Evolutionary conservation across 2,797 vertebrate genomes (phyloP).

Genomic region (Propithecus deckenii): DNA sequence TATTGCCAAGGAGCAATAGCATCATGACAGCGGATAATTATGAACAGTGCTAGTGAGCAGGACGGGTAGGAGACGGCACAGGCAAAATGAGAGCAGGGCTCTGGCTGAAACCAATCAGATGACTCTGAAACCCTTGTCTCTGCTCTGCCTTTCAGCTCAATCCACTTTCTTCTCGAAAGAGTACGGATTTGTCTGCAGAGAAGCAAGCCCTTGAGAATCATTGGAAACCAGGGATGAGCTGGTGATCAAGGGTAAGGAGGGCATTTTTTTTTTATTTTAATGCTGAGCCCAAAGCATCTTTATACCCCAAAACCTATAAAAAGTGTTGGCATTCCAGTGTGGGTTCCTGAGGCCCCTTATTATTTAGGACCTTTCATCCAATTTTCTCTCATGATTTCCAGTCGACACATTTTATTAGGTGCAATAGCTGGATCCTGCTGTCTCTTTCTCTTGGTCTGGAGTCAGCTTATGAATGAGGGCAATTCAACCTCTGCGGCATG

Average conservation of each 20-base stretch:
- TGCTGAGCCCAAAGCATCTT: conserved; percentile 22
- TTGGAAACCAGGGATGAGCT: neutral
- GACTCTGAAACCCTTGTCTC: neutral
- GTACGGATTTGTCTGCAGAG: neutral
- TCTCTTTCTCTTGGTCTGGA: conserved; percentile 55
- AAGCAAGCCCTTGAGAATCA: neutral
- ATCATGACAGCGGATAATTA: conserved; percentile 64
- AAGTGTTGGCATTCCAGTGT: conserved; percentile 50
- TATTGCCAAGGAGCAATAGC: conserved; percentile 69
- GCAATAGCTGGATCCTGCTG: conserved; percentile 67
- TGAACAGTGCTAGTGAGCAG: conserved; percentile 18
- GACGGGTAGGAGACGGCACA: neutral
- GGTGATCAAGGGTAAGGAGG: neutral
- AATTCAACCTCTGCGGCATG: conserved; percentile 48
- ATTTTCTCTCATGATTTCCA: conserved; percentile 63
- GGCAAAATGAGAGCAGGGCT: neutral
- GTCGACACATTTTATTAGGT: conserved; percentile 77
- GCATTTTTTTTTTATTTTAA: neutral
- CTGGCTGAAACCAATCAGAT: neutral
- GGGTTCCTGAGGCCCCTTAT: conserved; percentile 48
- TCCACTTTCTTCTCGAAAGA: neutral
- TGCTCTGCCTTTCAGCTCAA: neutral
- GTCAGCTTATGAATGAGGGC: conserved; percentile 66
- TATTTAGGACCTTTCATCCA: conserved; percentile 55
- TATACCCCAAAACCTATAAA: neutral